A percentile compares a stretch with the other conserved stretches of the same genome.
Evolutionary conservation across 2,888 invertebrate genomes (phyloP).

Genomic region (Seira ritae): DNA sequence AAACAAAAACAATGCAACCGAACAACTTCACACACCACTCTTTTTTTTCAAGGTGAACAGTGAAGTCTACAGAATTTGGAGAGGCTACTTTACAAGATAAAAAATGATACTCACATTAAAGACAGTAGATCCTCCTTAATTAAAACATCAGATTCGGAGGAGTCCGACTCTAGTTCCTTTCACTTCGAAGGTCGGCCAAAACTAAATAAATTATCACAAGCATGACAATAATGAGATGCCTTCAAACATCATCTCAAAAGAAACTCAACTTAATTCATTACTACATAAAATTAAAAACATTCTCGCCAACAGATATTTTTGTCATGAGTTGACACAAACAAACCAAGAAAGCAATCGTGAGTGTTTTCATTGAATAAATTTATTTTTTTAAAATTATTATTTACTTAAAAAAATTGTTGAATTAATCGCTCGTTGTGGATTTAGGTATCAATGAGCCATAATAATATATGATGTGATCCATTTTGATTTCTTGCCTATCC

Average conservation of each 20-base stretch:
- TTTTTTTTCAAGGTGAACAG: too few relatives aligned
- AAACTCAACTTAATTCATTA: too few relatives aligned
- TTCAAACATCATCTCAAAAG: too few relatives aligned
- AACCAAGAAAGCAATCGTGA: too few relatives aligned
- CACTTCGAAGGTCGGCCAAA: neutral
- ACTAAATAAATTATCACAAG: too few relatives aligned
- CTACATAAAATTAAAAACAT: neutral
- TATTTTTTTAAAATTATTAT: constrained; percentile 18
- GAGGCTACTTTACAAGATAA: too few relatives aligned
- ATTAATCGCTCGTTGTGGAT: neutral
- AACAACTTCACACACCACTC: too few relatives aligned
- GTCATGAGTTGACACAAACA: neutral
- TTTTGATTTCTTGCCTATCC: constrained; percentile 58
- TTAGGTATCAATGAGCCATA: constrained; percentile 37
- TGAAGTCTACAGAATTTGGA: too few relatives aligned
- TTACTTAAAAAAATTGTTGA: constrained; percentile 12
- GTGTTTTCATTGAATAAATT: constrained; percentile 9
- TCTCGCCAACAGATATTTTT: neutral
- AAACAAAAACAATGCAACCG: too few relatives aligned
- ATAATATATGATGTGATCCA: constrained; percentile 60
- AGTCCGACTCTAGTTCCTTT: neutral
- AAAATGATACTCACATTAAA: too few relatives aligned
- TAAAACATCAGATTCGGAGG: neutral
- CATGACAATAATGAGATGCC: too few relatives aligned
- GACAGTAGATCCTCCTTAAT: too few relatives aligned